A percentile compares a stretch with the other conserved stretches of the same genome.
phyloP scores from a whole-genome alignment of 2,113 vertebrate species.

The Chionomys nivalis region DNA sequence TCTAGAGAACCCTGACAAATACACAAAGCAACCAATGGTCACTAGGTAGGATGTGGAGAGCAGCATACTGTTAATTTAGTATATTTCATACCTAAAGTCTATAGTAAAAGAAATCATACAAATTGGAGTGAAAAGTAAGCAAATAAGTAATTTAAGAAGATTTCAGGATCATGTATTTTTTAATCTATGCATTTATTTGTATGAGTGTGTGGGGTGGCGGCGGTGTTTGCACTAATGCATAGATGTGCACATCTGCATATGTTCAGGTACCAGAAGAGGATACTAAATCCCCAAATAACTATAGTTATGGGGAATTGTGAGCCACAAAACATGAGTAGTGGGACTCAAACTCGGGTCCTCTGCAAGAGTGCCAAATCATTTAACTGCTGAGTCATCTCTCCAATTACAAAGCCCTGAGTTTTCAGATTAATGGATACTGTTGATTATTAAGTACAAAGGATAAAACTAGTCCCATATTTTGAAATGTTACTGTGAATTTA shows the following conservation, averaged over 20 bases:
- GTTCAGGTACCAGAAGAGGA: background rate
- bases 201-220: background rate
- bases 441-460: background rate
- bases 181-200: background rate
- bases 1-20: background rate
- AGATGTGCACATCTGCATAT: background rate
- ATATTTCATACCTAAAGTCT: background rate
- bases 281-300: background rate
- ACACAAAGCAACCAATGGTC: background rate
- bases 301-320: background rate
- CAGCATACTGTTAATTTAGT: background rate
- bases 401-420: background rate
- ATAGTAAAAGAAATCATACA: background rate
- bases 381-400: background rate
- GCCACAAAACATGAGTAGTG: background rate
- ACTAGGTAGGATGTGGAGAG: background rate
- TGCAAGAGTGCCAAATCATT: background rate
- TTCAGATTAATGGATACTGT: background rate
- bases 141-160: background rate
- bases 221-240: background rate
- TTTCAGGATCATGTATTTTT: conserved; percentile 12
- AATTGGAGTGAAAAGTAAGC: background rate
- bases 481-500: background rate
- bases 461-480: background rate
- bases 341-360: background rate